Evolutionary conservation across 1,140 invertebrate genomes (phyloP).

Genomic region (Condylostylus longicornis): DNA sequence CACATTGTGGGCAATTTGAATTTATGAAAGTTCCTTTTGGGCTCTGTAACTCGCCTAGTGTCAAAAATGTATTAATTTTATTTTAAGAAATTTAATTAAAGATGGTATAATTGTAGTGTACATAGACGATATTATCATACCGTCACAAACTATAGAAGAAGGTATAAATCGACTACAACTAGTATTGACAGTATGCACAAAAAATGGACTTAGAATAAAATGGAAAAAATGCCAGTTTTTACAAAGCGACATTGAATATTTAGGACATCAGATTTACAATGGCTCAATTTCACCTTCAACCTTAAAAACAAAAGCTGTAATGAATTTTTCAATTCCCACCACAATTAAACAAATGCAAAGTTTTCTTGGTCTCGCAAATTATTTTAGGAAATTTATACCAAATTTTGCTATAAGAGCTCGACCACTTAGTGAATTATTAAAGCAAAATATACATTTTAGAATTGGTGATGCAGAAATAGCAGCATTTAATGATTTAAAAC

Average conservation of each 20-base stretch:
- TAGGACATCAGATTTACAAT: conserved; percentile 9
- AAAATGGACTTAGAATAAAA: conserved; percentile 4
- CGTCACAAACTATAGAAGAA: conserved; percentile 3
- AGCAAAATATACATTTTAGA: conserved; percentile 3
- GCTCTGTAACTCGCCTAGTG: conserved; percentile 11
- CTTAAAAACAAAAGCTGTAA: conserved; percentile 16
- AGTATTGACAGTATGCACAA: conserved; percentile 2
- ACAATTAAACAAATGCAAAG: conserved; percentile 14
- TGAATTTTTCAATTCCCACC: conserved; percentile 15
- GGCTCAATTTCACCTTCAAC: conserved; percentile 11
- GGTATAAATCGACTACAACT: conserved; percentile 1
- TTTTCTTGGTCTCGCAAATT: conserved; percentile 17
- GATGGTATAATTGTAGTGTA: conserved; percentile 9
- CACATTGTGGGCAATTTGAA: conserved; percentile 30
- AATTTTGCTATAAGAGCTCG: conserved; percentile 15
- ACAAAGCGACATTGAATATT: conserved; percentile 18
- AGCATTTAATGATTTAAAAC: too few species aligned
- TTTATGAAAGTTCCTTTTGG: conserved; percentile 13
- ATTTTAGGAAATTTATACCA: conserved; percentile 20
- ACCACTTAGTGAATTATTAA: conserved; percentile 13
- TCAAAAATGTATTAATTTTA: conserved; percentile 13
- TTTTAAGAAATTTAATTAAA: conserved; percentile 7
- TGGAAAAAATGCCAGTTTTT: conserved; percentile 3
- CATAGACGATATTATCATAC: conserved; percentile 17
- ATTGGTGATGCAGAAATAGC: conserved; percentile 1